Conservation (phyloP, 1,140 invertebrate species). For the Ips typographus region DNA sequence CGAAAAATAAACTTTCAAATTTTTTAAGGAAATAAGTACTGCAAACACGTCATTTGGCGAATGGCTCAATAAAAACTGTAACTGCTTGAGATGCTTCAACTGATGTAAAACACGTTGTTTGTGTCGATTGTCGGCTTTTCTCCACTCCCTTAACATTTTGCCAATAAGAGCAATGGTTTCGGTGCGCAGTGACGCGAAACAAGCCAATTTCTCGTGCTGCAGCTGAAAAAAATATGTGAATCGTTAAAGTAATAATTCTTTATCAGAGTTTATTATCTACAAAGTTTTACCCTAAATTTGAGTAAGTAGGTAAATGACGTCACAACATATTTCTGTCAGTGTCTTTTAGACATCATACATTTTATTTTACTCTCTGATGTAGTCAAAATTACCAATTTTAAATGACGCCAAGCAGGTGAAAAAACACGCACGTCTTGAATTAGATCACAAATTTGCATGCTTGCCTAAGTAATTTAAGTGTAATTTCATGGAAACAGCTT, state of each 20-base stretch:
- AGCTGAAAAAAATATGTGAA: slow-evolving; percentile 31
- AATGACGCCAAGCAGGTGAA: no score
- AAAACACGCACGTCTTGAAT: no score
- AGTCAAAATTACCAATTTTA: no score
- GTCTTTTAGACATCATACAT: no score
- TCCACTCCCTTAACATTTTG: slow-evolving; percentile 41
- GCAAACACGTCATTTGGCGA: slow-evolving; percentile 24
- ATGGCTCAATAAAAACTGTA: slow-evolving; percentile 45
- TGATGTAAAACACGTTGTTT: slow-evolving; percentile 39
- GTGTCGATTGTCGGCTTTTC: slow-evolving; percentile 38
- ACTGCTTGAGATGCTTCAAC: slow-evolving; percentile 39
- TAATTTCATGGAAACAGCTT: no score
- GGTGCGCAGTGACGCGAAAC: slow-evolving; percentile 38
- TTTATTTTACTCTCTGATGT: no score
- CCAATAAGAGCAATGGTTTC: slow-evolving; percentile 42
- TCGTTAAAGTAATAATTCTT: not conserved
- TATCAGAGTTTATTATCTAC: no score
- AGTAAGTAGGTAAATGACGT: no score
- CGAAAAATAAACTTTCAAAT: slow-evolving; percentile 20
- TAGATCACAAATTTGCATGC: no score
- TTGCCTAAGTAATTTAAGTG: no score
- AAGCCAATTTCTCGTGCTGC: slow-evolving; percentile 36
- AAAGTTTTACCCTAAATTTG: no score
- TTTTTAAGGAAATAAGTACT: slow-evolving; percentile 37
- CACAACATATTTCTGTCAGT: no score